Conservation (phyloP, 2,113 vertebrate genomes). For the Elgaria multicarinata region DNA sequence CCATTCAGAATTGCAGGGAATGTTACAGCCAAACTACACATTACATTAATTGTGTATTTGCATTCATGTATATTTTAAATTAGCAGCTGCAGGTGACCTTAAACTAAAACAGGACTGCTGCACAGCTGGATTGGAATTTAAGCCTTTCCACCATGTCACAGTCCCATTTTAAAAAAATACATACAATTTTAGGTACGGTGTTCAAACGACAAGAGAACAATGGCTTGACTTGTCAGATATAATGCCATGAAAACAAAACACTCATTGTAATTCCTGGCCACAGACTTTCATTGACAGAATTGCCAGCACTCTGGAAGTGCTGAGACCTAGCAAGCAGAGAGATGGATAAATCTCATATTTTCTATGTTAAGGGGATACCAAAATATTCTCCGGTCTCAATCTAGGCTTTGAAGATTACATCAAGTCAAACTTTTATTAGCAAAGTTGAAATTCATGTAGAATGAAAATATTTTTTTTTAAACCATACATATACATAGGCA, state of each 20-base stretch:
- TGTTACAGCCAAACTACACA: not conserved
- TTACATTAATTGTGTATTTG: not conserved
- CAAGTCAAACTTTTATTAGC: slow-evolving; percentile 82
- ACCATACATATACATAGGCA: slow-evolving; percentile 72
- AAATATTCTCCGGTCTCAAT: slow-evolving; percentile 34
- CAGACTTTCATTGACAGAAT: not conserved
- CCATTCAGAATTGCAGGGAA: not conserved
- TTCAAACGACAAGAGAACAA: not conserved
- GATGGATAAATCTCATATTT: not conserved
- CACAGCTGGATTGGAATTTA: not conserved
- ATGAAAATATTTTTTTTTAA: slow-evolving; percentile 76
- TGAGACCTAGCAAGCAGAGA: not conserved
- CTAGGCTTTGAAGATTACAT: slow-evolving; percentile 61
- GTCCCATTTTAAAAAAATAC: not conserved
- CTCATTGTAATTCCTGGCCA: not conserved
- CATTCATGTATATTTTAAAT: not conserved
- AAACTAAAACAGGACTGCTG: not conserved
- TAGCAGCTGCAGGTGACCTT: not conserved
- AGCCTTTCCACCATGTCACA: not conserved
- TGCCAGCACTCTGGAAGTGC: no score
- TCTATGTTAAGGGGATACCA: not conserved
- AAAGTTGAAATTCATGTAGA: slow-evolving; percentile 78
- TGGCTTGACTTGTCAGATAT: not conserved
- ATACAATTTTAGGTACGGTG: not conserved
- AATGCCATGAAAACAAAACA: not conserved